Evolutionary conservation across 2,113 vertebrate species (phyloP).

Genomic region (Alethe castanea): DNA sequence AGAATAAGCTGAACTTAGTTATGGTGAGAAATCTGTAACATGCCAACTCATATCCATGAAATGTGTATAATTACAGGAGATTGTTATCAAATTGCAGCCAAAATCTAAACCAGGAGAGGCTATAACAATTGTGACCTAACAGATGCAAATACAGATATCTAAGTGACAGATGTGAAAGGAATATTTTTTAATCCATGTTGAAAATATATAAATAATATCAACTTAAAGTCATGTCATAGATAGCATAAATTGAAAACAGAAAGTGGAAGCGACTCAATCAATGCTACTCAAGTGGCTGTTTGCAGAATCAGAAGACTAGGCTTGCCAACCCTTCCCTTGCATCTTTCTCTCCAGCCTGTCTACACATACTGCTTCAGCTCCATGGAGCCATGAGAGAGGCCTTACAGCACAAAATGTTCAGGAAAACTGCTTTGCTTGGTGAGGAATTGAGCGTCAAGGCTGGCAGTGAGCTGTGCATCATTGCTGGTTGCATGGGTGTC

Average conservation of each 20-base stretch:
- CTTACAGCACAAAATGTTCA: background rate
- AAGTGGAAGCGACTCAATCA: background rate
- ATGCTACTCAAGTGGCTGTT: background rate
- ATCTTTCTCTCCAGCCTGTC: background rate
- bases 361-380: background rate
- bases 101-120: background rate
- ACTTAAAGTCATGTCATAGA: background rate
- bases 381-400: accelerated
- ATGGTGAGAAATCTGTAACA: background rate
- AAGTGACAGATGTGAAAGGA: background rate
- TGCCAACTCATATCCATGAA: background rate
- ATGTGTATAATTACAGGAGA: background rate
- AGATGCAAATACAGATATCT: background rate
- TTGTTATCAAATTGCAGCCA: background rate
- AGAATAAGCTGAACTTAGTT: background rate
- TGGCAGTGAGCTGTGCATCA: accelerated
- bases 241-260: background rate
- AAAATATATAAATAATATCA: background rate
- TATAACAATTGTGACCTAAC: background rate
- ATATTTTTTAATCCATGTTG: background rate
- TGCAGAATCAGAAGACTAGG: background rate
- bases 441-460: background rate
- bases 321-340: background rate
- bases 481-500: background rate
- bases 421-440: background rate